phyloP scores from a whole-genome alignment of 2,888 invertebrate genomes.

The Phyto melanocephala region DNA sequence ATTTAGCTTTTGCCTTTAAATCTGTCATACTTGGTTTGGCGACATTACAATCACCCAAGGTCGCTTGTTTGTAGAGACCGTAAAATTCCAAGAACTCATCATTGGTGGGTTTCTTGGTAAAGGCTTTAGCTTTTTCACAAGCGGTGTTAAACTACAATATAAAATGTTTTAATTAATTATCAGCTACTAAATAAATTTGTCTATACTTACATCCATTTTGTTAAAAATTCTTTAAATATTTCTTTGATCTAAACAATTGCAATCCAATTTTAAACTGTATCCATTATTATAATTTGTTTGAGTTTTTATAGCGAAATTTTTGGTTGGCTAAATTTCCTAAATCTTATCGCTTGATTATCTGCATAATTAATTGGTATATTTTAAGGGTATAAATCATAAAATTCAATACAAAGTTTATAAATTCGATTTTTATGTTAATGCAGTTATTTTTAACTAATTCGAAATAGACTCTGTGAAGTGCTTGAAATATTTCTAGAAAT shows the following conservation, averaged over 20 bases:
- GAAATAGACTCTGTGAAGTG: no score
- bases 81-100: slow-evolving; percentile 90
- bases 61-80: slow-evolving; percentile 91
- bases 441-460: no score
- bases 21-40: slow-evolving; percentile 92
- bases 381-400: not conserved
- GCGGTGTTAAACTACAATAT: slow-evolving; percentile 84
- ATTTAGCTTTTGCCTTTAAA: slow-evolving; percentile 92
- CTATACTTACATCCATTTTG: slow-evolving; percentile 66
- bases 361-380: slow-evolving; percentile 34
- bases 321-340: not conserved
- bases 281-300: not conserved
- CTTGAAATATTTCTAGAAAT: no score
- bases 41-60: slow-evolving; percentile 88
- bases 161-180: not conserved
- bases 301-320: slow-evolving; percentile 25
- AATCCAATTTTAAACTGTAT: slow-evolving; percentile 13
- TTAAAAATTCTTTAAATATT: not conserved
- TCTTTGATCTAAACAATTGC: slow-evolving; percentile 61
- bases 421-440: not conserved
- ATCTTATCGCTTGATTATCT: slow-evolving; percentile 28
- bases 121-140: slow-evolving; percentile 86
- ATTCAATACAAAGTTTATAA: slow-evolving; percentile 2
- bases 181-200: not conserved
- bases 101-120: slow-evolving; percentile 87